A percentile compares a stretch with the other conserved stretches of the same genome.
phyloP scores from a whole-genome alignment of 2,888 invertebrate species.

The Melipona beecheii region DNA sequence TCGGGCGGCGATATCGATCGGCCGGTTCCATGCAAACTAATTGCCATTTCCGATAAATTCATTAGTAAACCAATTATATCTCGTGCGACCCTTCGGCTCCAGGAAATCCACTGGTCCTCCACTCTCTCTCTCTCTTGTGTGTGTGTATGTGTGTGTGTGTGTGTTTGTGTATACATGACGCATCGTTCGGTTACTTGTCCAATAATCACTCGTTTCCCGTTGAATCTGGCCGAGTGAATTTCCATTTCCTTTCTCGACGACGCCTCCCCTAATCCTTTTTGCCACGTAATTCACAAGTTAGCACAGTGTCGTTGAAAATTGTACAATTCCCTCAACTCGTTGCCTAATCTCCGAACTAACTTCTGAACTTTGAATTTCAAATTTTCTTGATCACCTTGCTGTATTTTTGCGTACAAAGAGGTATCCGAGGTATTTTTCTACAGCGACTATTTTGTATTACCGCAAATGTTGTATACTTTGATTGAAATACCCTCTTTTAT shows the following conservation, averaged over 20 bases:
- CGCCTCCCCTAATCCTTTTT: constrained; percentile 35
- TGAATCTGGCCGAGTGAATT: constrained; percentile 68
- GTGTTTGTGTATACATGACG: constrained; percentile 3
- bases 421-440: too few species aligned
- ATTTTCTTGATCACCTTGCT: too few species aligned
- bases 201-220: constrained; percentile 69
- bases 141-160: too few species aligned
- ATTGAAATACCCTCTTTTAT: background rate
- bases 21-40: constrained; percentile 58
- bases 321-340: background rate
- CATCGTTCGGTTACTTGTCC: constrained; percentile 56
- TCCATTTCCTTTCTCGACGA: constrained; percentile 67
- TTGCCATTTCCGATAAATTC: constrained; percentile 67
- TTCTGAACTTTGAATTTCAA: background rate
- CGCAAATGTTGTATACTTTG: background rate
- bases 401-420: too few species aligned
- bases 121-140: background rate
- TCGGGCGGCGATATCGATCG: constrained; percentile 42
- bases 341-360: background rate
- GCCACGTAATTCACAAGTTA: background rate
- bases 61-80: constrained; percentile 59
- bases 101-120: constrained; percentile 41
- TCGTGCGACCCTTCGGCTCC: constrained; percentile 26
- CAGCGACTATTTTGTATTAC: too few species aligned
- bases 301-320: background rate